Evolutionary conservation across 2,888 invertebrate species (phyloP).

Genomic region (Tachystola acroxantha): DNA sequence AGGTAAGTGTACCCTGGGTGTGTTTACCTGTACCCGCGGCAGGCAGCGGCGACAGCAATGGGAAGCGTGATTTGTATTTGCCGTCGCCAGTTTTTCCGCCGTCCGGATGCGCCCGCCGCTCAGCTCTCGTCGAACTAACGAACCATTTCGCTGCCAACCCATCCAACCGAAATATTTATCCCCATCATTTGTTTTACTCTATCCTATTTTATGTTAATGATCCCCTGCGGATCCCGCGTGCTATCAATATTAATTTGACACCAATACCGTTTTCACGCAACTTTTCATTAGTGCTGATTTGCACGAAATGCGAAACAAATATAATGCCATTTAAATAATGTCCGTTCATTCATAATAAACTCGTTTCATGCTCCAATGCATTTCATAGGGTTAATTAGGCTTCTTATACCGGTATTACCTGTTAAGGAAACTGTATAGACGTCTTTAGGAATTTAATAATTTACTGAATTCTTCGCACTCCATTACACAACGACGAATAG

Average conservation of each 20-base stretch:
- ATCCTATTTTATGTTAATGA: constrained; percentile 4
- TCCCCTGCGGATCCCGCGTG: neutral
- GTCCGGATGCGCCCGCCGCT: constrained; percentile 43
- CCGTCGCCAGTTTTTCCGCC: constrained; percentile 57
- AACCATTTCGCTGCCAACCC: constrained; percentile 52
- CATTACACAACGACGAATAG: constrained; percentile 8
- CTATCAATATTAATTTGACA: constrained; percentile 2
- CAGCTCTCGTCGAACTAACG: constrained; percentile 59
- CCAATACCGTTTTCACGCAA: neutral
- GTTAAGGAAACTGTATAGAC: neutral
- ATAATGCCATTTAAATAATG: neutral
- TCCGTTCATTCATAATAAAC: neutral
- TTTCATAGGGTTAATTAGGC: neutral
- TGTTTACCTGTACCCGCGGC: too few relatives aligned
- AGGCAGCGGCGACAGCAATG: too few relatives aligned
- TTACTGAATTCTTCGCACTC: constrained; percentile 3
- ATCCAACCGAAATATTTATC: constrained; percentile 57
- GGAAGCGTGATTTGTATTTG: constrained; percentile 66
- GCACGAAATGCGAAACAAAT: neutral
- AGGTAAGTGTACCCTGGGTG: too few relatives aligned
- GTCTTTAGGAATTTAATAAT: constrained; percentile 5
- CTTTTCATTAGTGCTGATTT: neutral
- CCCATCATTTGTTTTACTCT: constrained; percentile 35
- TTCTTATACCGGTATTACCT: neutral
- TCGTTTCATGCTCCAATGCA: neutral